phyloP scores from a whole-genome alignment of 2,888 invertebrate genomes.

The Coleophora deauratella region DNA sequence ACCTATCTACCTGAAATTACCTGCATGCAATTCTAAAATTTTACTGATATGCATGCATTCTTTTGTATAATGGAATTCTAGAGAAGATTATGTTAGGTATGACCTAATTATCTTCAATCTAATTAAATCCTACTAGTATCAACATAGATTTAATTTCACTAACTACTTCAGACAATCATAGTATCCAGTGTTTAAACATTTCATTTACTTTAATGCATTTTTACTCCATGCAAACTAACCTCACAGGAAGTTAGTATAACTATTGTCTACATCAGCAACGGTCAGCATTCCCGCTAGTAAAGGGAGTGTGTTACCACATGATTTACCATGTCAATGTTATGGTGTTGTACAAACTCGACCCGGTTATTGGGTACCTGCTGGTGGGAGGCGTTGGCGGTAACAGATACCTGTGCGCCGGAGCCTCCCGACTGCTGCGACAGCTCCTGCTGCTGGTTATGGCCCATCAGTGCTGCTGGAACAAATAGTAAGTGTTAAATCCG shows the following conservation, averaged over 20 bases:
- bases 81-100: too few species aligned
- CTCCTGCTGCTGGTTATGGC: slow-evolving; percentile 66
- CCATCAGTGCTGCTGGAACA: slow-evolving; percentile 56
- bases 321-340: slow-evolving; percentile 74
- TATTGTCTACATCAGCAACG: slow-evolving; percentile 41
- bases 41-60: too few species aligned
- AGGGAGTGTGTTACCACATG: slow-evolving; percentile 48
- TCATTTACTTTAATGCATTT: too few species aligned
- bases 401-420: slow-evolving; percentile 45
- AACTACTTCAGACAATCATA: too few species aligned
- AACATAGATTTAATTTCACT: too few species aligned
- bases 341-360: slow-evolving; percentile 73
- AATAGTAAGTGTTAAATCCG: slow-evolving; percentile 1
- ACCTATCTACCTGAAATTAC: too few species aligned
- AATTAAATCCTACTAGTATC: too few species aligned
- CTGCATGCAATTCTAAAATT: slow-evolving; percentile 1
- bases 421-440: slow-evolving; percentile 43
- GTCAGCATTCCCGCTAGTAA: slow-evolving; percentile 59
- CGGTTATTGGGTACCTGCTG: slow-evolving; percentile 72
- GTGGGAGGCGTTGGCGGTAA: slow-evolving; percentile 46
- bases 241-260: too few species aligned
- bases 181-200: too few species aligned
- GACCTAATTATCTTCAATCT: too few species aligned
- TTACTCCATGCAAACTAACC: not conserved
- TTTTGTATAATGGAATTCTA: too few species aligned